Conservation (phyloP, 2,113 vertebrate genomes). For the Atrichornis clamosus region DNA sequence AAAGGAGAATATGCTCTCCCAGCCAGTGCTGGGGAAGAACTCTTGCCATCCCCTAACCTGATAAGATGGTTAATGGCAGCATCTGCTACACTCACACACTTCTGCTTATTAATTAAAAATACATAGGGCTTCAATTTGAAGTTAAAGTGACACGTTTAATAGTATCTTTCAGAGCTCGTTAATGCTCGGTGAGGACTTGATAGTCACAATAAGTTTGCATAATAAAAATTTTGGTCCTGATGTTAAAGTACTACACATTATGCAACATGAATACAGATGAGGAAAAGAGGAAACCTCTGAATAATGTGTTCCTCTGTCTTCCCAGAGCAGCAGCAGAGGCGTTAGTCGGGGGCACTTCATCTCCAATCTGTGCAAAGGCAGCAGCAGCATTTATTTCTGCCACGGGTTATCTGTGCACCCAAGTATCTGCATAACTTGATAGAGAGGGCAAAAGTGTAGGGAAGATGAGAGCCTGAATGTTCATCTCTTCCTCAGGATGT, state of each 20-base stretch:
- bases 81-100: not conserved
- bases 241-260: not conserved
- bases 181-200: not conserved
- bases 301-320: not conserved
- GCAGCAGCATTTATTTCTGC: not conserved
- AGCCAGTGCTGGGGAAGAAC: not conserved
- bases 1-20: not conserved
- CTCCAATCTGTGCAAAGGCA: not conserved
- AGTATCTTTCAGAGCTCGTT: constrained; percentile 31
- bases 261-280: not conserved
- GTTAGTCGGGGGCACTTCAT: not conserved
- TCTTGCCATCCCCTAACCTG: not conserved
- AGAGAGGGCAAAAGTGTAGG: not conserved
- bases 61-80: constrained; percentile 11
- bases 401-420: not conserved
- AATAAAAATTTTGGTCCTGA: constrained; percentile 30
- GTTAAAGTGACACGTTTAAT: constrained; percentile 22
- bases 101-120: constrained; percentile 59
- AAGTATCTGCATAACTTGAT: not conserved
- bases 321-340: not conserved
- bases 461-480: not conserved
- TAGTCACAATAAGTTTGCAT: constrained; percentile 41
- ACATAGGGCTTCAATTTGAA: constrained; percentile 15
- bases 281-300: constrained; percentile 12
- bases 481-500: not conserved